Conservation (phyloP, 2,113 vertebrate genomes). For the Guaruba guarouba region DNA sequence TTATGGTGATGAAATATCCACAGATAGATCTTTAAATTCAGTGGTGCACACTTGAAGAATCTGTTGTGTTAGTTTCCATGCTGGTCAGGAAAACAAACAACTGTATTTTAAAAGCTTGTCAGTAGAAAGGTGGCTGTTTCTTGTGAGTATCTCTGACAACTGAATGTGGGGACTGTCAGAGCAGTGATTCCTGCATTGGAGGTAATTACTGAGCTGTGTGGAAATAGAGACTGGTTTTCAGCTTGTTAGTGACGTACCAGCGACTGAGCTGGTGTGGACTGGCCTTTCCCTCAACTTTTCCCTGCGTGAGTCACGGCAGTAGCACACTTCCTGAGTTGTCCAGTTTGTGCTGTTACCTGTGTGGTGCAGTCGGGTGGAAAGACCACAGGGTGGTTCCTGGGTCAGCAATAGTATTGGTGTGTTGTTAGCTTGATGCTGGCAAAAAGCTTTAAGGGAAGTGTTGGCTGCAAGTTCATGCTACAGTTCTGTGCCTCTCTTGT, state of each 20-base stretch:
- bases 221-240: neutral
- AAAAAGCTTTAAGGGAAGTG: neutral
- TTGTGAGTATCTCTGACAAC: neutral
- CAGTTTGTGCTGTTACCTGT: neutral
- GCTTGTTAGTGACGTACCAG: neutral
- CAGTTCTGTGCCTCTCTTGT: neutral
- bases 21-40: neutral
- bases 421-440: neutral
- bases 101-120: neutral
- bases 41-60: neutral
- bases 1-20: neutral
- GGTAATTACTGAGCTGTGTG: neutral
- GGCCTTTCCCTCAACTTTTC: neutral
- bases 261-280: neutral
- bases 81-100: neutral
- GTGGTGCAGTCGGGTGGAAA: neutral
- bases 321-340: neutral
- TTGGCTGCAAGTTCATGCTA: neutral
- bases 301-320: neutral
- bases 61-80: neutral
- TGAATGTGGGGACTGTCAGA: neutral
- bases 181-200: neutral
- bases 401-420: neutral
- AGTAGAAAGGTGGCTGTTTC: neutral
- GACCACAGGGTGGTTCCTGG: accelerated